These are phyloP conservation scores for Theretra japonica DNA, from an alignment of 2,888 invertebrate species.

Conservation along the genomic window DNA sequence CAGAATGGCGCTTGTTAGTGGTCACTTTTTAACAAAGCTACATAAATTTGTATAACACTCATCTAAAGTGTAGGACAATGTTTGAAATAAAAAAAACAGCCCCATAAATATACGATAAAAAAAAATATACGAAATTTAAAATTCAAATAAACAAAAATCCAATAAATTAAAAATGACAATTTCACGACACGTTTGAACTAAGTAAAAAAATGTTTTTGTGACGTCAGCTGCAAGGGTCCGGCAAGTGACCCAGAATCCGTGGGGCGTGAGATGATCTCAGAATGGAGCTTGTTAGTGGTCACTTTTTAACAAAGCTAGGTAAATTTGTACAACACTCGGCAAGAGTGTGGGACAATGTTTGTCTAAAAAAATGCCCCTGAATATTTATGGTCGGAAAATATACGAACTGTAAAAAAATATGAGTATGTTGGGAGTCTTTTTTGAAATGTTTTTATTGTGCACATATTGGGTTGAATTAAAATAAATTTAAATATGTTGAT, in stretches of 20 bases:
- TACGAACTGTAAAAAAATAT: not conserved
- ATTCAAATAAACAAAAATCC: not conserved
- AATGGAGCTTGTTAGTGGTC: constrained; percentile 68
- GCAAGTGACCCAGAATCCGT: constrained; percentile 38
- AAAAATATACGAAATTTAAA: not conserved
- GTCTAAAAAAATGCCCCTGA: constrained; percentile 40
- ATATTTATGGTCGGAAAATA: constrained; percentile 46
- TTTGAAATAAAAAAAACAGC: too few species aligned
- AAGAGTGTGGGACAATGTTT: constrained; percentile 60
- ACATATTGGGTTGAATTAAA: too few species aligned
- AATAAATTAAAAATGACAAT: not conserved
- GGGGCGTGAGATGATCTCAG: constrained; percentile 62
- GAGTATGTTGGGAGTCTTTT: not conserved
- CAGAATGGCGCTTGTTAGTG: constrained; percentile 64
- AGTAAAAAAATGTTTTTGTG: not conserved
- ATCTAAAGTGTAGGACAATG: too few species aligned
- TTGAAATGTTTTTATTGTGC: too few species aligned
- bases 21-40: constrained; percentile 62
- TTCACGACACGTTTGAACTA: constrained; percentile 10
- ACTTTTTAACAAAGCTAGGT: constrained; percentile 57
- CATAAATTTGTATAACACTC: constrained; percentile 61
- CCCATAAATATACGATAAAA: too few species aligned
- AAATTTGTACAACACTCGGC: constrained; percentile 65
- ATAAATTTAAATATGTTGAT: too few species aligned
- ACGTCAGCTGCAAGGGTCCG: constrained; percentile 16